These are phyloP conservation scores for Heliothis subflexa DNA, from an alignment of 1,140 invertebrate genomes.

Conservation along the genomic window DNA sequence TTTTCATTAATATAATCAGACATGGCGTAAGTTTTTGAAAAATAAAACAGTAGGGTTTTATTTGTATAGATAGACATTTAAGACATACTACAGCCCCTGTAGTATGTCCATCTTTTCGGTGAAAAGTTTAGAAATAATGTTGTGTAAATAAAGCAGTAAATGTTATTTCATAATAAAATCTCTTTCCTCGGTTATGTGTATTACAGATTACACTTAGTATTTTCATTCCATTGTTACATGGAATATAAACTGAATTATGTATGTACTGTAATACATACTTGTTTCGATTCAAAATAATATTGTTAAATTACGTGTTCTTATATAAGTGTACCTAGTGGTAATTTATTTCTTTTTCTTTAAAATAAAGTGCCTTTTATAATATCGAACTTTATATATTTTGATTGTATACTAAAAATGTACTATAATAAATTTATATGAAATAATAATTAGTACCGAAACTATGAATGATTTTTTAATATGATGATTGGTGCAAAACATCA, in stretches of 20 bases:
- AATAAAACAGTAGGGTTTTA: no score
- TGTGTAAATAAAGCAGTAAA: slow-evolving; percentile 15
- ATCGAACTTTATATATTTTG: slow-evolving; percentile 50
- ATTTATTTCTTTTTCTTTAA: slow-evolving; percentile 68
- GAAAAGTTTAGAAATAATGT: background rate
- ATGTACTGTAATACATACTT: background rate
- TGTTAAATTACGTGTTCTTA: slow-evolving; percentile 24
- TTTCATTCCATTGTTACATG: slow-evolving; percentile 52
- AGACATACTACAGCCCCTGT: background rate
- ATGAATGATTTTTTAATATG: slow-evolving; percentile 10
- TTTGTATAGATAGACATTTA: no score
- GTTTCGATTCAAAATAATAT: slow-evolving; percentile 6
- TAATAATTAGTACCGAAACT: slow-evolving; percentile 28
- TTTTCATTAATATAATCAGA: background rate
- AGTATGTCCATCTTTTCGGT: background rate
- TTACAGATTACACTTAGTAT: slow-evolving; percentile 19
- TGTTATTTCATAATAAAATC: slow-evolving; percentile 15
- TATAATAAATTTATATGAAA: slow-evolving; percentile 26
- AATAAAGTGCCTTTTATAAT: slow-evolving; percentile 80
- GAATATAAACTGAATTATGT: background rate
- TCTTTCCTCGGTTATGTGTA: slow-evolving; percentile 1
- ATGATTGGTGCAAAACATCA: slow-evolving; percentile 40
- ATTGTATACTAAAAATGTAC: slow-evolving; percentile 31
- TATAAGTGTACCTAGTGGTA: slow-evolving; percentile 67
- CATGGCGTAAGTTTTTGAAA: background rate